Evolutionary conservation across 2,797 vertebrate genomes (phyloP), one percentile per base, ranked within the genome.

Genomic region (Falco berigora): DNA sequence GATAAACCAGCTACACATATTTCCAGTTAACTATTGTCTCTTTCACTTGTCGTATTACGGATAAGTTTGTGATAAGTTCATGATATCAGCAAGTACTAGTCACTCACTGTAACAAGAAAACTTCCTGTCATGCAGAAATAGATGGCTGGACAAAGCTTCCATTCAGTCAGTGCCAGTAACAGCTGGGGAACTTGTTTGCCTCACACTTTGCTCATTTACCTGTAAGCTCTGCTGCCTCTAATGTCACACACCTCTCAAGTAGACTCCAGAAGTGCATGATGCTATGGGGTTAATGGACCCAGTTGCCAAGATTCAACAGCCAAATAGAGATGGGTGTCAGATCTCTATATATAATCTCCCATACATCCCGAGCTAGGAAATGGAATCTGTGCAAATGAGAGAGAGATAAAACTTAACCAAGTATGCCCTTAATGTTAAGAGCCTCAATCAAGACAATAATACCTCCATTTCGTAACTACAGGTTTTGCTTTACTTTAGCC

Each of bases 261-360:
- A 86, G 52, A 47, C 67, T 90, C 72, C n/a, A 85, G 64, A 94
- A 94, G 52, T 47, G 56, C 47, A 4, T 0, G n/a, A 42, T 8
- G 3, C 49, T 69, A 19, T 9, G 25, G 81, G 86, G 76, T 58
- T 83, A 88, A 79, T 49, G 68, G 83, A 68, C 76, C 92, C 79
- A 46, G 63, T 71, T 75, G 58, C 87, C 56, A 80, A 89, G 67
- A 96, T 90, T 86, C 91, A 92, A 42, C 52, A 95, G 95, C 85
- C 85, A 85, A 85, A 74, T 2, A 92, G 84, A 97, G 96, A 94
- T 82, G 96, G 86, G 96, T 95, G 94, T 97, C 97, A 97, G 97
- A 96, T 96, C 75, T 89, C 94, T 69, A 16, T 44, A 4, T 19
- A 19, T 44, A 93, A 93, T 94, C 91, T 85, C 77, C 61, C 4